Base-by-base conservation (phyloP, 2,797 vertebrate species). In the Spatula clypeata region DNA sequence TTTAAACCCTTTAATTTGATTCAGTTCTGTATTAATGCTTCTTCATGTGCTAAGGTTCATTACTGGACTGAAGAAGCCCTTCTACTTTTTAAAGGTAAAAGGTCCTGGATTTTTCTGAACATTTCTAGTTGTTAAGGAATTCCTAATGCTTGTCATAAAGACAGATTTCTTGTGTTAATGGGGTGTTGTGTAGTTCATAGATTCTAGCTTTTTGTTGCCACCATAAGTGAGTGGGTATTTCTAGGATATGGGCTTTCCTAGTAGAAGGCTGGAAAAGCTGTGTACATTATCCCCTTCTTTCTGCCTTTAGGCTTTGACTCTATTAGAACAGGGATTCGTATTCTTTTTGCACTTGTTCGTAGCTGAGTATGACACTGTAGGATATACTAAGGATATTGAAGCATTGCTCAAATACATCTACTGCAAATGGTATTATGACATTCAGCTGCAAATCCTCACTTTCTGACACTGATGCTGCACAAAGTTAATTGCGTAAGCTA, bases 241-340 rank as follows among this genome's bases (percentile, higher is more conserved):
- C 66, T 97, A 88, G 76, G 72, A 62, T 69, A 72, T 38, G 34
- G n/a, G 5, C 18, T 87, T 83, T 87, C 49, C 24, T 75, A 51
- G 51, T 32, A 82, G 36, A 76, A 92, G 90, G 18, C 81, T 36
- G 58, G 64, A 90, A 92, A 91, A 72, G n/a, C 47, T n/a, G 29
- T 79, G 70, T 89, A 70, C 44, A 69, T 80, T 79, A 55, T 88
- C 92, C 60, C 65, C 19, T 95, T 95, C 88, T 73, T 23, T 67
- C 53, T 81, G 18, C 67, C 60, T 66, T 66, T 49, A 58, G 60
- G 19, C 45, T 92, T 85, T 93, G 34, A 40, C 53, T 55, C 15
- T 67, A 3, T 10, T 21, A 36, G 5, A 61, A 32, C 11, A 51
- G 0, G 1, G 17, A 23, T 74, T 85, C 7, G 15, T 55, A 5